These are phyloP conservation scores for Adoxophyes honmai DNA, from an alignment of 1,140 invertebrate species.

Conservation along the genomic window DNA sequence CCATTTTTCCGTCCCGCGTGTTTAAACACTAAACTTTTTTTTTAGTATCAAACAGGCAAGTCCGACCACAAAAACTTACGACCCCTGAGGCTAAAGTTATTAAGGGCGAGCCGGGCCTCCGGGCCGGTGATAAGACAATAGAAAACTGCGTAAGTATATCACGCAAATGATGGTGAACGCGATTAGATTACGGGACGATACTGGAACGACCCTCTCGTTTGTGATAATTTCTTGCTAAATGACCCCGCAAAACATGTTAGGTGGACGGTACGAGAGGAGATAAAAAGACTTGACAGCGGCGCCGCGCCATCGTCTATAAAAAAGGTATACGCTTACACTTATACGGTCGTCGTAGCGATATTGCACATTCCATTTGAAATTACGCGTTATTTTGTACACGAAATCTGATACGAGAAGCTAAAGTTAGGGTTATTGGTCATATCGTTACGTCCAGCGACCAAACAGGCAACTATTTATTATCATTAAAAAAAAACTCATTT, in stretches of 20 bases:
- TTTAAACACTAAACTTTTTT: constrained; percentile 10
- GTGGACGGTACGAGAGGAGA: too few species aligned
- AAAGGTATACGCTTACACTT: too few species aligned
- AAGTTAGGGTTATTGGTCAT: too few species aligned
- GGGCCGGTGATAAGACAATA: constrained; percentile 9
- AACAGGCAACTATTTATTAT: too few species aligned
- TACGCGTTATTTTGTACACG: too few species aligned
- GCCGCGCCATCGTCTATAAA: too few species aligned
- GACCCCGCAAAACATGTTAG: neutral
- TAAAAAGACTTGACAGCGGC: too few species aligned
- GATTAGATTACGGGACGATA: constrained; percentile 12
- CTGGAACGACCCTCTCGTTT: neutral
- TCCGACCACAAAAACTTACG: neutral
- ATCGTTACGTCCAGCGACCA: too few species aligned
- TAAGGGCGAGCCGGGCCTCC: neutral
- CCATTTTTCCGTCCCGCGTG: neutral
- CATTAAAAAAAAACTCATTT: too few species aligned
- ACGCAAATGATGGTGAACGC: neutral
- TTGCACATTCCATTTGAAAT: too few species aligned
- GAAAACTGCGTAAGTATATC: constrained; percentile 1
- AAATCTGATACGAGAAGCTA: too few species aligned
- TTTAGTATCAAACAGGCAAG: constrained; percentile 2
- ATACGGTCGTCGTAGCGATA: too few species aligned
- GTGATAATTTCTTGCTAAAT: constrained; percentile 1
- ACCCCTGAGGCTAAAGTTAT: constrained; percentile 3